Conservation (phyloP, 2,797 vertebrate genomes). For the Acomys russatus region DNA sequence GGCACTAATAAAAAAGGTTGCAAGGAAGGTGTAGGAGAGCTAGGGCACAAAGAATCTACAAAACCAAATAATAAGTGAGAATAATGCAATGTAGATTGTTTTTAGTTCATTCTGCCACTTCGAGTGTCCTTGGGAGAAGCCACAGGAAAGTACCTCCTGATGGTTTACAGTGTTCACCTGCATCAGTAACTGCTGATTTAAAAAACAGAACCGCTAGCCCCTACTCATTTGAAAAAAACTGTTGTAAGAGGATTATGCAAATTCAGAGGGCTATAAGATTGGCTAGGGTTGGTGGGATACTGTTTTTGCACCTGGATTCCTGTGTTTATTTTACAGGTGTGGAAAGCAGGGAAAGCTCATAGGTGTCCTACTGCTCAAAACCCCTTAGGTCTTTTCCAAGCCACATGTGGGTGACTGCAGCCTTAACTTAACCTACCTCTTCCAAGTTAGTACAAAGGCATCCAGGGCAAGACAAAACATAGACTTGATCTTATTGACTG, state of each 20-base stretch:
- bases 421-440: slow-evolving; percentile 26
- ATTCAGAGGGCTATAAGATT: background rate
- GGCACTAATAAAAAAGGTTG: background rate
- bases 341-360: background rate
- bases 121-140: slow-evolving; percentile 60
- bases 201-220: slow-evolving; percentile 61
- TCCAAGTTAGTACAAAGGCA: slow-evolving; percentile 40
- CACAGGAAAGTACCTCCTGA: slow-evolving; percentile 62
- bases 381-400: background rate
- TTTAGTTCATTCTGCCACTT: slow-evolving; percentile 54
- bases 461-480: slow-evolving; percentile 2
- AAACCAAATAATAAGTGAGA: slow-evolving; percentile 34
- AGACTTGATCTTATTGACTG: slow-evolving; percentile 28
- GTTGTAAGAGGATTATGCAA: slow-evolving; percentile 38
- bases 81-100: slow-evolving; percentile 3
- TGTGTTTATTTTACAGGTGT: background rate
- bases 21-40: slow-evolving; percentile 15
- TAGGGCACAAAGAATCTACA: background rate
- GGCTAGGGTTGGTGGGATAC: background rate
- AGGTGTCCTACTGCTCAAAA: slow-evolving; percentile 1
- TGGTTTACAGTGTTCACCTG: slow-evolving; percentile 71
- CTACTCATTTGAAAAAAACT: slow-evolving; percentile 57
- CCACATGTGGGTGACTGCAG: background rate
- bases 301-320: slow-evolving; percentile 55
- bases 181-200: slow-evolving; percentile 71